phyloP scores from a whole-genome alignment of 2,797 vertebrate species.

The Peromyscus melanophrys region DNA sequence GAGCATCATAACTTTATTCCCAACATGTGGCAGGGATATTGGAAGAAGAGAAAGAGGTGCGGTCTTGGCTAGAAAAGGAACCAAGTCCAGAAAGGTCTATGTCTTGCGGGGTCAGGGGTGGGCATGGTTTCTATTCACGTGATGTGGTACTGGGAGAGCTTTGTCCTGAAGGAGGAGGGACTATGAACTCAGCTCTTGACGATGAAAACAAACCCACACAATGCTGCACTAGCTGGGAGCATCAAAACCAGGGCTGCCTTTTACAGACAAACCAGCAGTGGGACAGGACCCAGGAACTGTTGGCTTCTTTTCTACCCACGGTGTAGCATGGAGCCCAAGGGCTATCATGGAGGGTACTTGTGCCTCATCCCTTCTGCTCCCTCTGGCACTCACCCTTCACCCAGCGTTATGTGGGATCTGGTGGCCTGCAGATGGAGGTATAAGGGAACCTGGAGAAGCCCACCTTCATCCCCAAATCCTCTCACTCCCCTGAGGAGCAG shows the following conservation, averaged over 20 bases:
- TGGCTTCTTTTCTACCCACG: background rate
- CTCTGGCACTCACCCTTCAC: background rate
- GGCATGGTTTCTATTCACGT: background rate
- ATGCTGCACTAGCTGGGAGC: too few relatives aligned
- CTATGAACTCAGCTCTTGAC: background rate
- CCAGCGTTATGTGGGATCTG: background rate
- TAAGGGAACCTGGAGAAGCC: background rate
- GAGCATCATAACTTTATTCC: background rate
- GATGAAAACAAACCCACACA: background rate
- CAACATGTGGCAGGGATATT: background rate
- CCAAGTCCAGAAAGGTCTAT: background rate
- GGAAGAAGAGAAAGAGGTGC: background rate
- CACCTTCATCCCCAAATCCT: background rate
- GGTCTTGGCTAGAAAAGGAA: background rate
- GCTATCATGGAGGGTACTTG: background rate
- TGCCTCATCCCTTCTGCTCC: too few relatives aligned
- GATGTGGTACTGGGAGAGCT: background rate
- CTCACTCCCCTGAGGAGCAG: background rate
- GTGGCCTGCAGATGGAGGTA: background rate
- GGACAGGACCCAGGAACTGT: too few relatives aligned
- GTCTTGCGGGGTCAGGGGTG: background rate
- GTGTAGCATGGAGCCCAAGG: background rate
- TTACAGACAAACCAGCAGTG: background rate
- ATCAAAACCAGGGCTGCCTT: background rate
- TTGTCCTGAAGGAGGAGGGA: background rate